phyloP scores from a whole-genome alignment of 2,888 invertebrate species.

The Tinea semifulvella region DNA sequence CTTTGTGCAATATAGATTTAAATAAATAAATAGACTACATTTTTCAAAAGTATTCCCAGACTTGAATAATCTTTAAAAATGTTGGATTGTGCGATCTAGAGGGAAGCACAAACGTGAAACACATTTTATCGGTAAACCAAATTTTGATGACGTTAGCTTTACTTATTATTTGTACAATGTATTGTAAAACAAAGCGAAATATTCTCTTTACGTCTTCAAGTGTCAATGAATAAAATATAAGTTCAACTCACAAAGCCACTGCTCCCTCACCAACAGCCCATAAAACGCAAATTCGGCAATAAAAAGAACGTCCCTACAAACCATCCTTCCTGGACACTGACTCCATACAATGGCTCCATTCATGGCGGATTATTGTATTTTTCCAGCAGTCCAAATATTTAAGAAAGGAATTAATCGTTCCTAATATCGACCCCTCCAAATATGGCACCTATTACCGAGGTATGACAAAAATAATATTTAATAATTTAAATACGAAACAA shows the following conservation, averaged over 20 bases:
- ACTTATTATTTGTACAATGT: not conserved
- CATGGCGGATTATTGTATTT: conserved; percentile 62
- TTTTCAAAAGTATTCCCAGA: no score
- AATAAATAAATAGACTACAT: no score
- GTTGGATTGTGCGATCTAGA: no score
- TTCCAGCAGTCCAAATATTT: conserved; percentile 59
- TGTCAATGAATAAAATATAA: conserved; percentile 13
- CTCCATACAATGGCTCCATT: conserved; percentile 61
- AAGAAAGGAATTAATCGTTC: conserved; percentile 60
- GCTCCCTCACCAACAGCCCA: conserved; percentile 50
- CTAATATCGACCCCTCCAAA: no score
- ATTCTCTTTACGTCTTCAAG: not conserved
- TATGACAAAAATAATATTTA: no score
- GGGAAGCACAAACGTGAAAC: no score
- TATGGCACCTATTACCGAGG: no score
- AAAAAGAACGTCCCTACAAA: conserved; percentile 60
- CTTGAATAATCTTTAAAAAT: no score
- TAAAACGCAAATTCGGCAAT: conserved; percentile 66
- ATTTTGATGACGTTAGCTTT: no score
- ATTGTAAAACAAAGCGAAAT: not conserved
- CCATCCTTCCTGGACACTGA: conserved; percentile 64
- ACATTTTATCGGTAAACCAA: no score
- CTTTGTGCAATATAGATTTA: no score
- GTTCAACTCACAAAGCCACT: conserved; percentile 9
- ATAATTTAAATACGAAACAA: no score